Conservation (phyloP, 2,113 vertebrate species). For the Capreolus pygargus region DNA sequence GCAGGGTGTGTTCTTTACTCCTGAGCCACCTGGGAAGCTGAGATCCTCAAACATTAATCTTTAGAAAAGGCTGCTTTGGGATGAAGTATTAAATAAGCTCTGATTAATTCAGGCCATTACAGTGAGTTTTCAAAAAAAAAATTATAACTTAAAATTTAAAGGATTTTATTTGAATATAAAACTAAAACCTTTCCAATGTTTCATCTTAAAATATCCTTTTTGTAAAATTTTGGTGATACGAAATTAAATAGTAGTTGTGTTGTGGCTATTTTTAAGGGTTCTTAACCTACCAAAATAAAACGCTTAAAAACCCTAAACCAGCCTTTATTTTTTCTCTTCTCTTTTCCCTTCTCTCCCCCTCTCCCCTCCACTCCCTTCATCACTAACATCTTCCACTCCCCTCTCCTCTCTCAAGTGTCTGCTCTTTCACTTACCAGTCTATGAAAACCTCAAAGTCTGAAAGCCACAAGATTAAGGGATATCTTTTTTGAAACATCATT, state of each 20-base stretch:
- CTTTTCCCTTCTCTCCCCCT: too few relatives aligned
- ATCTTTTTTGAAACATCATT: not conserved
- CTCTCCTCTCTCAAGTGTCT: too few relatives aligned
- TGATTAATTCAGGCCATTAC: not conserved
- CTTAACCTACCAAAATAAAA: not conserved
- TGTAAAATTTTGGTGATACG: not conserved
- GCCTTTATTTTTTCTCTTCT: not conserved
- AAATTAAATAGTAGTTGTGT: not conserved
- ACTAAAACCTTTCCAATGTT: not conserved
- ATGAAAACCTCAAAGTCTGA: not conserved
- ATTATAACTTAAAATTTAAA: not conserved
- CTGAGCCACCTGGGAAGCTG: not conserved
- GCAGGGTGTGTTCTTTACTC: not conserved
- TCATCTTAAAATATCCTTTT: not conserved
- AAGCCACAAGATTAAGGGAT: not conserved
- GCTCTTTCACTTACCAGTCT: not conserved
- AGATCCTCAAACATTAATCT: not conserved
- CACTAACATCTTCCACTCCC: not conserved
- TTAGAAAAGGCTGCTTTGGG: not conserved
- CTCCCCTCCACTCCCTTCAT: not conserved
- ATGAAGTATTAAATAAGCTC: not conserved
- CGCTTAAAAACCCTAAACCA: not conserved
- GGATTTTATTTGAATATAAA: not conserved
- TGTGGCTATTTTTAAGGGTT: not conserved
- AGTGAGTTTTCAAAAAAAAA: not conserved